These are phyloP conservation scores for Epinotia brunnichana DNA, from an alignment of 2,888 invertebrate species.

Conservation along the genomic window DNA sequence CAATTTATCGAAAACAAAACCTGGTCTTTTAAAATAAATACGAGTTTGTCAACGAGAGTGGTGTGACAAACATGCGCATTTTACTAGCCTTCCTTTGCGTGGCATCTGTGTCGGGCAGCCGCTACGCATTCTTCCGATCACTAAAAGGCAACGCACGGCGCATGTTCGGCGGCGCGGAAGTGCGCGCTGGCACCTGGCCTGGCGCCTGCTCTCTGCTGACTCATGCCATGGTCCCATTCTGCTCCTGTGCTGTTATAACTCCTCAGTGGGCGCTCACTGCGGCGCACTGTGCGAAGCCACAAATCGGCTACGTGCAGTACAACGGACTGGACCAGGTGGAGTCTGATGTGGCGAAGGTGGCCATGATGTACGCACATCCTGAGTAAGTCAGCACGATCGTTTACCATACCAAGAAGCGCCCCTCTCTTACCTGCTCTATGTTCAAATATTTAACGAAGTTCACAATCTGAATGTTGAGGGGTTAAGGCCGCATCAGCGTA, in stretches of 20 bases:
- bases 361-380: constrained; percentile 68
- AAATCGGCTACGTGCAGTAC: constrained; percentile 66
- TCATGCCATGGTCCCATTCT: constrained; percentile 62
- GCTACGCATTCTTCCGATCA: neutral
- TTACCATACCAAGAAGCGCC: neutral
- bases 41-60: too few relatives aligned
- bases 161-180: constrained; percentile 17
- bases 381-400: constrained; percentile 52
- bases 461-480: too few relatives aligned
- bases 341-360: constrained; percentile 58
- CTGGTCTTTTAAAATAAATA: too few relatives aligned
- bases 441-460: neutral
- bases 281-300: constrained; percentile 70
- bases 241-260: constrained; percentile 65
- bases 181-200: constrained; percentile 54
- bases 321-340: constrained; percentile 58
- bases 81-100: neutral
- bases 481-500: too few relatives aligned
- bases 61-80: neutral
- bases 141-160: neutral
- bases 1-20: too few relatives aligned
- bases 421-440: neutral
- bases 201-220: constrained; percentile 66
- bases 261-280: constrained; percentile 73
- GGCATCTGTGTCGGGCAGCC: neutral